Evolutionary conservation across 1,140 invertebrate genomes (phyloP).

Genomic region (Physella acuta): DNA sequence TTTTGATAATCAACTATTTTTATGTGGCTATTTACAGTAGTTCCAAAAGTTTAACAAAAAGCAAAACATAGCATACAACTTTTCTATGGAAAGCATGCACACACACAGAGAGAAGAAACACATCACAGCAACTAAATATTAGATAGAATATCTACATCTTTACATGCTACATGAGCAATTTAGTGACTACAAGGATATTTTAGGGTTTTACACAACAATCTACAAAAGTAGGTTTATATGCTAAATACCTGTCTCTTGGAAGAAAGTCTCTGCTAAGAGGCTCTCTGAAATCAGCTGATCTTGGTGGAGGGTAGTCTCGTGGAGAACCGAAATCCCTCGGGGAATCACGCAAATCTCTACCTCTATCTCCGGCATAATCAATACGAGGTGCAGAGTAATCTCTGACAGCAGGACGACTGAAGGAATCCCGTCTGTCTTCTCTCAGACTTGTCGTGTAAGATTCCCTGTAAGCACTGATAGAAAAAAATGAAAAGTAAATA

Average conservation of each 20-base stretch:
- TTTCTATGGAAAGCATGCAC: not conserved
- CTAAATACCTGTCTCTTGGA: constrained; percentile 1
- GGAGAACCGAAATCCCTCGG: constrained; percentile 12
- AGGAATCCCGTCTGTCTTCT: constrained; percentile 4
- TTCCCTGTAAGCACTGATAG: constrained; percentile 11
- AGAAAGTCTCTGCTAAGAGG: not conserved
- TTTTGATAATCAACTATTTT: too few relatives aligned
- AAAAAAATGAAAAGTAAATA: too few relatives aligned
- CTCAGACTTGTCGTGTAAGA: constrained; percentile 9
- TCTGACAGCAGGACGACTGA: not conserved
- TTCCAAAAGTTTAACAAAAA: too few relatives aligned
- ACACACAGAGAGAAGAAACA: not conserved
- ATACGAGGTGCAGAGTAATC: not conserved
- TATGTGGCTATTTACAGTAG: too few relatives aligned
- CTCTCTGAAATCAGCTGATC: constrained; percentile 12
- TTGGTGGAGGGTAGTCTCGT: constrained; percentile 7
- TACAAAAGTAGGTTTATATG: not conserved
- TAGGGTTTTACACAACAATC: not conserved
- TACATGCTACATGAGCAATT: not conserved
- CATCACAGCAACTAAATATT: not conserved
- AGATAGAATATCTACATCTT: not conserved
- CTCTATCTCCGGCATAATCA: constrained; percentile 3
- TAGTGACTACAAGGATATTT: not conserved
- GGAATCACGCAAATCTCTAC: constrained; percentile 12
- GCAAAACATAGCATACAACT: not conserved